Evolutionary conservation across 2,888 invertebrate species (phyloP).

Genomic region (Metallyticus violacea): DNA sequence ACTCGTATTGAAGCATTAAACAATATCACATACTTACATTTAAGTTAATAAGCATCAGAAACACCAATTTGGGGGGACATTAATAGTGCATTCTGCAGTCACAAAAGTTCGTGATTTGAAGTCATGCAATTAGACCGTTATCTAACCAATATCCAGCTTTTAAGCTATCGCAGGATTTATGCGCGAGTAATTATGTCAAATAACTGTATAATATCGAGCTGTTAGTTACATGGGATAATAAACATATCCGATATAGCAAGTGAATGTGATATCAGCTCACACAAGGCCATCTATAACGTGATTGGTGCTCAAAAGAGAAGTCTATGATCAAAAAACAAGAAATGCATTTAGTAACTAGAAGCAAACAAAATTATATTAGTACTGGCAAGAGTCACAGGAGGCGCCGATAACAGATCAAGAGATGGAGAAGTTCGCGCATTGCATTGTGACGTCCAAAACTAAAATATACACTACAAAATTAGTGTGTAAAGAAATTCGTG

Average conservation of each 20-base stretch:
- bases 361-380: no score
- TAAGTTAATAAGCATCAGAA: no score
- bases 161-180: background rate
- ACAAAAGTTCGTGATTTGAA: background rate
- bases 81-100: no score
- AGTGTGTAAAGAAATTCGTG: no score
- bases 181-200: background rate
- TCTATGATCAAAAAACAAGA: background rate
- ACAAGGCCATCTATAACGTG: background rate
- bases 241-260: background rate
- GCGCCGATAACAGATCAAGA: no score
- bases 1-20: no score
- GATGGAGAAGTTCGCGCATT: no score
- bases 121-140: background rate
- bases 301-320: background rate
- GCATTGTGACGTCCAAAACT: no score
- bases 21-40: no score
- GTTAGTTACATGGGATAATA: background rate
- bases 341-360: background rate
- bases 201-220: background rate
- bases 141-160: background rate
- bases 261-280: background rate
- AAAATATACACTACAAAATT: no score
- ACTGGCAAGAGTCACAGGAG: no score
- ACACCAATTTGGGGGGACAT: no score